Percentiles rank a stretch among this genome's conserved stretches.
Evolutionary conservation across 1,140 invertebrate species (phyloP).

Genomic region (Phymastichus coffea): DNA sequence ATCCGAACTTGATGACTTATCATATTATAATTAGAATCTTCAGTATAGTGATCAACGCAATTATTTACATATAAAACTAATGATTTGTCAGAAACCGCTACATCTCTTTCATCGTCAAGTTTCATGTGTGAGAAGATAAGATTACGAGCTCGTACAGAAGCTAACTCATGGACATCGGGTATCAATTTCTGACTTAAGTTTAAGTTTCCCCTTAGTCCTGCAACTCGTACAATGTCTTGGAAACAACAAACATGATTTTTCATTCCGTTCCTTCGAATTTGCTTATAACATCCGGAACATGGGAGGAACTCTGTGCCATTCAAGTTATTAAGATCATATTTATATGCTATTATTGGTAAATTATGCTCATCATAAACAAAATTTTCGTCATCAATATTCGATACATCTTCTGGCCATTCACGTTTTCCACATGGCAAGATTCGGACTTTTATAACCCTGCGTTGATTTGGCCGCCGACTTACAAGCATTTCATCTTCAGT

Average conservation of each 20-base stretch:
- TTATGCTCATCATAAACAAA: not conserved
- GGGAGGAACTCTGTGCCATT: not conserved
- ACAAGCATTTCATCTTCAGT: not conserved
- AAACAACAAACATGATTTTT: not conserved
- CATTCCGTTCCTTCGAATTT: not conserved
- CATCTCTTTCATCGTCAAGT: not conserved
- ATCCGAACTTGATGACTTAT: not conserved
- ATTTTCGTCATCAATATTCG: too few species aligned
- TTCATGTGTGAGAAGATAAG: not conserved
- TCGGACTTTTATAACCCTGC: not conserved
- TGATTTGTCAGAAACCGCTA: not conserved
- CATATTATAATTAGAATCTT: not conserved
- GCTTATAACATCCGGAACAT: not conserved
- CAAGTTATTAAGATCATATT: not conserved
- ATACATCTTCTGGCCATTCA: too few species aligned
- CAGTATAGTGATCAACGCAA: not conserved
- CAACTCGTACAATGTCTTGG: too few species aligned
- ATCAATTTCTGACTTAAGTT: not conserved
- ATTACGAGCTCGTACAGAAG: not conserved
- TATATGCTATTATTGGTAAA: not conserved
- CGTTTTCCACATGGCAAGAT: too few species aligned
- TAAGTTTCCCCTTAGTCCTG: not conserved
- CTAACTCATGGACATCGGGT: not conserved
- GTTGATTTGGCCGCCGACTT: not conserved
- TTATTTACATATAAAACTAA: not conserved